Percentiles rank a stretch among this genome's conserved stretches.
Evolutionary conservation across 2,888 invertebrate genomes (phyloP).

Genomic region (Chironomus tentans): DNA sequence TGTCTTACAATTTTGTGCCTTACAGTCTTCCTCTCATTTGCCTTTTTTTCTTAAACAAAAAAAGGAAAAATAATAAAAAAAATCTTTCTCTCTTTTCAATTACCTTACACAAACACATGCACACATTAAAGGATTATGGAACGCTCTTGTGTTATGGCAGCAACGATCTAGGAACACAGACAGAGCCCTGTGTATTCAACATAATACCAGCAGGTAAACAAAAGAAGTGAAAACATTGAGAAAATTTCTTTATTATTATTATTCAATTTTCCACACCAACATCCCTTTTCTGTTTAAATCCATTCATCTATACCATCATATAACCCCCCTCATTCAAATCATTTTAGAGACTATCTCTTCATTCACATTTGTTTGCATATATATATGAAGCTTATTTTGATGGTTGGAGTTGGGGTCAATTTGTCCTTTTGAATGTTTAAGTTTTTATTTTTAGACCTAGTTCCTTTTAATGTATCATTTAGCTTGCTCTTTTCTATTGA

Average conservation of each 20-base stretch:
- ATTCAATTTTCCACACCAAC: neutral
- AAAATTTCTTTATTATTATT: no score
- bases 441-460: no score
- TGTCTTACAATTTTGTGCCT: neutral
- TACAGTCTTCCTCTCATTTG: neutral
- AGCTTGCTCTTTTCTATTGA: no score
- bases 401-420: no score
- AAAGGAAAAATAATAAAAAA: neutral
- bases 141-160: slow-evolving; percentile 64
- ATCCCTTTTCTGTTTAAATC: neutral
- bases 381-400: neutral
- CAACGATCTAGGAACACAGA: slow-evolving; percentile 63
- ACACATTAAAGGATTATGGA: slow-evolving; percentile 51
- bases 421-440: no score
- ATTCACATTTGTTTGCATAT: no score
- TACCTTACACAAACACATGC: slow-evolving; percentile 1
- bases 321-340: neutral
- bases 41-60: neutral
- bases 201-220: slow-evolving; percentile 59
- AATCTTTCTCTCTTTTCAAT: slow-evolving; percentile 30
- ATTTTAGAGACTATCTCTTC: no score
- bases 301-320: neutral
- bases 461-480: no score
- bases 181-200: slow-evolving; percentile 62
- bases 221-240: no score